Evolutionary conservation across 2,797 vertebrate genomes (phyloP).

Genomic region (Cyclopterus lumpus): DNA sequence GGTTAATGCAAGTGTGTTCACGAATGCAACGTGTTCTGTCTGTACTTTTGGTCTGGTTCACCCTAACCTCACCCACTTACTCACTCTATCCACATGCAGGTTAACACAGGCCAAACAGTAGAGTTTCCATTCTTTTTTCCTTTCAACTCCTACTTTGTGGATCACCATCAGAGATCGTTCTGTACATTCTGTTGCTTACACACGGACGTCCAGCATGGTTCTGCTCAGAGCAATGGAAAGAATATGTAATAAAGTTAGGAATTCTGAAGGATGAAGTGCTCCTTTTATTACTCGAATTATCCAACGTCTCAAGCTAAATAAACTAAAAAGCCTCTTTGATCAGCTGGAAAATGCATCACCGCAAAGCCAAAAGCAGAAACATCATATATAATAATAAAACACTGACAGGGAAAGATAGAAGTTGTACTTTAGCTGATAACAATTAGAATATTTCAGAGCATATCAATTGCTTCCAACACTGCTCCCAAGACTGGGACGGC

Average conservation of each 20-base stretch:
- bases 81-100: conserved; percentile 36
- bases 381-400: neutral
- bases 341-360: neutral
- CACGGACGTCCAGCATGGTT: neutral
- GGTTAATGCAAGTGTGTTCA: conserved; percentile 5
- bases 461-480: neutral
- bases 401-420: too few species aligned
- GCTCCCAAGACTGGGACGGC: too few species aligned
- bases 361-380: neutral
- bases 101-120: conserved; percentile 14
- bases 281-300: neutral
- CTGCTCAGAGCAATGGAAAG: neutral
- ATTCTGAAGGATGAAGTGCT: neutral
- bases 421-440: neutral
- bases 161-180: neutral
- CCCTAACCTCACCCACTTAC: conserved; percentile 39
- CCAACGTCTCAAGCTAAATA: neutral
- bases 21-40: conserved; percentile 1
- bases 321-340: neutral
- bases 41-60: conserved; percentile 30
- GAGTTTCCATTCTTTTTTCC: neutral
- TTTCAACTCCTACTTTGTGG: conserved; percentile 5
- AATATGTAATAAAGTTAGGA: conserved; percentile 1
- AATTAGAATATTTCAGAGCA: neutral
- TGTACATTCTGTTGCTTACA: conserved; percentile 10